Base-by-base conservation (phyloP, 23 tunicate genomes). In the Ciona savignyi region DNA sequence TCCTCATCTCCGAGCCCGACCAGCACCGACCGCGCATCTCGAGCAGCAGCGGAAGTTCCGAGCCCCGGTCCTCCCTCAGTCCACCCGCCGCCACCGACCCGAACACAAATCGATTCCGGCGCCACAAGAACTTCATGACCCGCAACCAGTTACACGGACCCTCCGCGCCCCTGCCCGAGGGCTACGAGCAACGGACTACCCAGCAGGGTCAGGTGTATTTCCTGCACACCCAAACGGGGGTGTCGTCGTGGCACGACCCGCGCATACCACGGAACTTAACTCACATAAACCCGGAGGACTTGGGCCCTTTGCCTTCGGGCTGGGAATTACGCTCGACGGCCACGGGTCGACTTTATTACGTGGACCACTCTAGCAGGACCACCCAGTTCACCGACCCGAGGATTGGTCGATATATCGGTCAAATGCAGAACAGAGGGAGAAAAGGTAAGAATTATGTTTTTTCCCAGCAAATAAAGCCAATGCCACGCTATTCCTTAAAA, bases 171-270 rank as follows among this genome's bases (percentile, higher is more conserved):
- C 35, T 91, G 23, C 97, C 97, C 0, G 91, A 91, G 73, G 97
- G 97, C 29, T 91, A 91, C 77, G 97, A 91, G 33, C 97, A 91
- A 63, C 70, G 97, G 77, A 91, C 93, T 2, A 91, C 97, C 27
- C 93, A 85, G 33, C 90, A 91, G 67, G 85, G 85, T 2, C 93
- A 85, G 30, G 91, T 91, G 22, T 91, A 91, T 72, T 91, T 91
- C 80, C 83, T 91, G 21, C 97, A 91, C 76, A 85, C 97, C 1
- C 93, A 84, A 60, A 91, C 97, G 0, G 97, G 97, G 77, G 91
- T 91, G 1, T 84, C 93, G n/a, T 74, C 97, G 23, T 91, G 97
- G 97, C 97, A 91, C 42, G 97, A 91, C 83, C 97, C 97, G 51
- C 71, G 97, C 31, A 78, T 91, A 66, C 97, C 97, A 74, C 71